Percentiles rank a stretch among this genome's conserved stretches.
These are phyloP conservation scores for Lithosia quadra DNA, from an alignment of 2,888 invertebrate species.

Conservation along the genomic window DNA sequence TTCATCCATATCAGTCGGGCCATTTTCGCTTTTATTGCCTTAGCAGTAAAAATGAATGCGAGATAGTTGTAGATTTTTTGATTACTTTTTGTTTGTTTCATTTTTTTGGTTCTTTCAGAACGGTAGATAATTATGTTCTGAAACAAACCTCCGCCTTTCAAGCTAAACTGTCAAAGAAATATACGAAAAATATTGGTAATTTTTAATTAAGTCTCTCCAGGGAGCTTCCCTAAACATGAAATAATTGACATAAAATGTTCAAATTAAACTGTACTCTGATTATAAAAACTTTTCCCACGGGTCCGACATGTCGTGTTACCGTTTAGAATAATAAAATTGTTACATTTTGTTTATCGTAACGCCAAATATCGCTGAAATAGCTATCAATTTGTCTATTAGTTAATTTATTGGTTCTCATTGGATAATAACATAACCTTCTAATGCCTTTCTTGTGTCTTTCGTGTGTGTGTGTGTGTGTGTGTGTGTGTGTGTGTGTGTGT, in stretches of 20 bases:
- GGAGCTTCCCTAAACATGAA: conserved; percentile 8
- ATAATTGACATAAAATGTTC: conserved; percentile 28
- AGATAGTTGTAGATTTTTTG: not conserved
- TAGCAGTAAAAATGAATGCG: not conserved
- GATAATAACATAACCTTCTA: too few species aligned
- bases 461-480: too few species aligned
- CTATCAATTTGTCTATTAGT: not conserved
- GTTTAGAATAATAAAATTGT: conserved; percentile 2
- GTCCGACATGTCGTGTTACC: conserved; percentile 1
- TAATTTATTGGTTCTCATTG: too few species aligned
- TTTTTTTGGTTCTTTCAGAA: not conserved
- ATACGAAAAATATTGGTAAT: not conserved
- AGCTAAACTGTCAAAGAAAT: not conserved
- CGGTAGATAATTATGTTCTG: not conserved
- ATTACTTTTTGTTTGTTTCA: not conserved
- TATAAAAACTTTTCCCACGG: conserved; percentile 26
- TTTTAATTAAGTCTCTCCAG: conserved; percentile 15
- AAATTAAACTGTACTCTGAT: conserved; percentile 19
- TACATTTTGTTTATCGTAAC: not conserved
- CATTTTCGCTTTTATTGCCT: not conserved
- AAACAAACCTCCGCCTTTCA: not conserved
- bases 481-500: too few species aligned
- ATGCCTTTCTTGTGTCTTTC: too few species aligned
- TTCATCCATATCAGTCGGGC: not conserved
- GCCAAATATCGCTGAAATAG: not conserved